phyloP scores from a whole-genome alignment of 2,888 invertebrate genomes.

The Lasius platythorax region DNA sequence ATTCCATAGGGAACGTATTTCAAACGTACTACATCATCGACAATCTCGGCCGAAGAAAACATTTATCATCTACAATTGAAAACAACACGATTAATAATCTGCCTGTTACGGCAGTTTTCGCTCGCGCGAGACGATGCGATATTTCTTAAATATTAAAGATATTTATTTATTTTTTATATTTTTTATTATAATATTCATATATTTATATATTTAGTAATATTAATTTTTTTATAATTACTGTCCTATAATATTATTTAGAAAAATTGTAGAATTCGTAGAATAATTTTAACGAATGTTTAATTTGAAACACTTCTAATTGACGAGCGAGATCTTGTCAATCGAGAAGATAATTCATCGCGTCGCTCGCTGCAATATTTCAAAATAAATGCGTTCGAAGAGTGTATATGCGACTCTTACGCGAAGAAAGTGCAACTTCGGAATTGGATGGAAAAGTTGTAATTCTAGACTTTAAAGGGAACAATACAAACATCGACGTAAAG shows the following conservation, averaged over 20 bases:
- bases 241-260: neutral
- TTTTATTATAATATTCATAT: too few relatives aligned
- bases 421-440: conserved; percentile 18
- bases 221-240: neutral
- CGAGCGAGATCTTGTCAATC: neutral
- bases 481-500: neutral
- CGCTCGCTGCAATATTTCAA: neutral
- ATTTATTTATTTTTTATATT: too few relatives aligned
- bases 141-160: neutral
- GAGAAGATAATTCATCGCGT: neutral
- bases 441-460: neutral
- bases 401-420: neutral
- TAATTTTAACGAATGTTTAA: neutral
- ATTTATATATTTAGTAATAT: neutral
- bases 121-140: neutral
- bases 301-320: neutral
- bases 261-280: neutral
- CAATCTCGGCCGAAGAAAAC: neutral
- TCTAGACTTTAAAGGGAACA: neutral
- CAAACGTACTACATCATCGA: conserved; percentile 12
- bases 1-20: conserved; percentile 20
- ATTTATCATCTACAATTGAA: neutral
- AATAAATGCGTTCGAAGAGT: neutral
- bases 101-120: neutral
- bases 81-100: neutral